A percentile compares a stretch with the other conserved stretches of the same genome.
These are phyloP conservation scores for Lophius americanus DNA, from an alignment of 2,797 vertebrate species.

Conservation along the genomic window DNA sequence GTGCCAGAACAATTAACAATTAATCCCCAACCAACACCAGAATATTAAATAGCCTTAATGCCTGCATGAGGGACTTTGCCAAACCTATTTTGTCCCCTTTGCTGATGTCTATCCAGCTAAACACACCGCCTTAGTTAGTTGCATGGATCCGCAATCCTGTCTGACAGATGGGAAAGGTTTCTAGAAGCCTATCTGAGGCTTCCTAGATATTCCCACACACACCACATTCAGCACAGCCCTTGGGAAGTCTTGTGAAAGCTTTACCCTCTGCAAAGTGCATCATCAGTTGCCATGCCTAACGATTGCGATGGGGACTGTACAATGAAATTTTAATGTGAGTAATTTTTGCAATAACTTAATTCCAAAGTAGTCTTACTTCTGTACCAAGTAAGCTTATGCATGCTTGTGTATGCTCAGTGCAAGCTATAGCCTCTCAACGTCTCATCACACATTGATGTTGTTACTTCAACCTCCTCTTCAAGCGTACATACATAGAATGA, in stretches of 20 bases:
- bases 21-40: constrained; percentile 81
- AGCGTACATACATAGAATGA: constrained; percentile 41
- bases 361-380: background rate
- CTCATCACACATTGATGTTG: constrained; percentile 38
- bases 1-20: constrained; percentile 87
- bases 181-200: constrained; percentile 33
- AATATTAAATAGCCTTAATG: constrained; percentile 73
- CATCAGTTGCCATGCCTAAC: constrained; percentile 10
- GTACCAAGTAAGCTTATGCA: background rate
- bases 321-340: constrained; percentile 1
- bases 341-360: constrained; percentile 1
- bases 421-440: constrained; percentile 34
- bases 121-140: constrained; percentile 31
- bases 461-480: constrained; percentile 16
- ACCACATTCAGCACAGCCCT: constrained; percentile 26
- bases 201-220: constrained; percentile 25
- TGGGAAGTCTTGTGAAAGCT: constrained; percentile 13
- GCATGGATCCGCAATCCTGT: constrained; percentile 41
- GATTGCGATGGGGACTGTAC: constrained; percentile 8
- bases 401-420: background rate
- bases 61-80: constrained; percentile 44
- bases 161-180: constrained; percentile 66
- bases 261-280: constrained; percentile 22
- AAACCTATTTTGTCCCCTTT: constrained; percentile 35
- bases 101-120: constrained; percentile 54